Evolutionary conservation across 2,888 invertebrate genomes (phyloP).

Genomic region (Gastrophysa polygoni): DNA sequence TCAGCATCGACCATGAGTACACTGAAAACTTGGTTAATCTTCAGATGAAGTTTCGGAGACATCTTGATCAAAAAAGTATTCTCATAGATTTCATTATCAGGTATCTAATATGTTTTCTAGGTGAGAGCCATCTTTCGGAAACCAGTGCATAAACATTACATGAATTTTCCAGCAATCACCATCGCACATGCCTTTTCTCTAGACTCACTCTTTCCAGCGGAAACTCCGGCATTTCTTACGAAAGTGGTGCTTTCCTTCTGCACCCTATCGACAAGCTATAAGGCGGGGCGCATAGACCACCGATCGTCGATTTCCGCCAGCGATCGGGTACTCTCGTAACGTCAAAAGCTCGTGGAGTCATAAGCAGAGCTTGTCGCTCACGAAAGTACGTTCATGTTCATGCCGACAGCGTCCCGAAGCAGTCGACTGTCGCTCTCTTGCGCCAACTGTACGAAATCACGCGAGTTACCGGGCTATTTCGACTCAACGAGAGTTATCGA

Average conservation of each 20-base stretch:
- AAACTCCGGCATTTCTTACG: conserved; percentile 9
- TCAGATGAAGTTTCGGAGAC: no score
- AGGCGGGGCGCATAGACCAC: conserved; percentile 36
- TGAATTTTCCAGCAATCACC: no score
- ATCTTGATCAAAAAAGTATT: no score
- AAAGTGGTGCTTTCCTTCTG: conserved; percentile 44
- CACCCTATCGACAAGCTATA: neutral
- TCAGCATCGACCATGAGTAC: no score
- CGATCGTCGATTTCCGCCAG: conserved; percentile 30
- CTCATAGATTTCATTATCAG: no score
- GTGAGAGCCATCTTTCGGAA: no score
- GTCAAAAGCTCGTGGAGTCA: conserved; percentile 60
- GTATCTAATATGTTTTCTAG: no score
- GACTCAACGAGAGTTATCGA: neutral
- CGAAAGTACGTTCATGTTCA: conserved; percentile 36
- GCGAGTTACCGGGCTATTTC: neutral
- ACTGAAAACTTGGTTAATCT: no score
- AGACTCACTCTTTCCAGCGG: no score
- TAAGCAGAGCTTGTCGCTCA: conserved; percentile 49
- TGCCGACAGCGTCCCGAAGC: conserved; percentile 48
- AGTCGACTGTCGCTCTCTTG: conserved; percentile 47
- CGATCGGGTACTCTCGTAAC: conserved; percentile 58
- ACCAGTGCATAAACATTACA: no score
- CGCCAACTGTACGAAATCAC: conserved; percentile 35
- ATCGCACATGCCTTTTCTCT: no score